phyloP scores from a whole-genome alignment of 2,113 vertebrate genomes.

The mouse (Mus musculus) region DNA sequence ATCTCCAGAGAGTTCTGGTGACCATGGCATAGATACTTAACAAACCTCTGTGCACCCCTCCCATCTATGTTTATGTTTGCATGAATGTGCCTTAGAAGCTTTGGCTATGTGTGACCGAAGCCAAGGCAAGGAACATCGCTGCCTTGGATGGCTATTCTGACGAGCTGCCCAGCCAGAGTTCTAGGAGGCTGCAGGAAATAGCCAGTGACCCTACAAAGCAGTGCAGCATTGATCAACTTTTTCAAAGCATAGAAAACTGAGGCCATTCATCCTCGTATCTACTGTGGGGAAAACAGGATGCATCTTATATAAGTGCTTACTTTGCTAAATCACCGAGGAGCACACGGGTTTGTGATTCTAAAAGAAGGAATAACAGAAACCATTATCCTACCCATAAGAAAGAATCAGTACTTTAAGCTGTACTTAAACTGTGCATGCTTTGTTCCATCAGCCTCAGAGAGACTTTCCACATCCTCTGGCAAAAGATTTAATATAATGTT shows the following conservation, averaged over 20 bases:
- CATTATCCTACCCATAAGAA: slow-evolving; percentile 62
- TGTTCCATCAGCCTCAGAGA: slow-evolving; percentile 27
- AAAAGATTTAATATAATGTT: slow-evolving; percentile 52
- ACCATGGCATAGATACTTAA: neutral
- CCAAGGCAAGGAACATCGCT: neutral
- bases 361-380: slow-evolving; percentile 64
- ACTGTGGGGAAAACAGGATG: slow-evolving; percentile 64
- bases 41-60: neutral
- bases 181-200: slow-evolving; percentile 35
- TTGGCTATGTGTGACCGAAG: neutral
- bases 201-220: slow-evolving; percentile 56
- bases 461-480: slow-evolving; percentile 14
- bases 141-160: slow-evolving; percentile 2
- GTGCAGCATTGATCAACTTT: slow-evolving; percentile 68
- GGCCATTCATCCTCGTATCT: slow-evolving; percentile 35
- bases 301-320: slow-evolving; percentile 74
- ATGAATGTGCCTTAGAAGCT: neutral
- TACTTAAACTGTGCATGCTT: slow-evolving; percentile 43
- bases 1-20: neutral
- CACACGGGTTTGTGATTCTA: slow-evolving; percentile 70
- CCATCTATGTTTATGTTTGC: neutral
- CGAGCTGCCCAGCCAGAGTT: neutral
- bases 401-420: slow-evolving; percentile 53
- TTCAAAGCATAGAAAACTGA: slow-evolving; percentile 72
- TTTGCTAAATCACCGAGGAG: slow-evolving; percentile 69